Percentiles rank a stretch among this genome's conserved stretches.
These are phyloP conservation scores for Stercorarius parasiticus DNA, from an alignment of 2,113 vertebrate genomes.

Conservation along the genomic window DNA sequence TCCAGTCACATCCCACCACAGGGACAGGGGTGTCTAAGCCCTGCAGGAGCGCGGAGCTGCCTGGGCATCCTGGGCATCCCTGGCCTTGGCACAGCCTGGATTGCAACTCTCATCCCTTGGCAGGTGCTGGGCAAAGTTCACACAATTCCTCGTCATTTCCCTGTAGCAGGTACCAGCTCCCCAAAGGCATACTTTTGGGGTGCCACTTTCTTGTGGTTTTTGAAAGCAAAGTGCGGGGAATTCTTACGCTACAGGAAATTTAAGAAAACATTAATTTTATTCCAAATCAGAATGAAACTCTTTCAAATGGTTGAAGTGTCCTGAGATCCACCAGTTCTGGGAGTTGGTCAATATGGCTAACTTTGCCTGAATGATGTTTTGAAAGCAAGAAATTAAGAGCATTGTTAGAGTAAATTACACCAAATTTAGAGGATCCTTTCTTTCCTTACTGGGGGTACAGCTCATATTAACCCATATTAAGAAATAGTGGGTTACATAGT, in stretches of 20 bases:
- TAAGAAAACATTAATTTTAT: background rate
- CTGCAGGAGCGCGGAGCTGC: background rate
- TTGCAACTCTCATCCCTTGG: background rate
- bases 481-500: background rate
- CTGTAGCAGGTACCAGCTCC: background rate
- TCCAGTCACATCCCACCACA: fast-evolving
- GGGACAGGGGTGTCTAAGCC: background rate
- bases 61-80: background rate
- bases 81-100: background rate
- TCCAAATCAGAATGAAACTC: background rate
- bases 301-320: background rate
- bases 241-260: background rate
- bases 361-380: background rate
- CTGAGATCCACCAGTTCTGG: background rate
- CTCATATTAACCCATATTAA: background rate
- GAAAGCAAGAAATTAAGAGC: background rate
- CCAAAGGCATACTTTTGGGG: background rate
- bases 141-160: background rate
- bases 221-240: background rate
- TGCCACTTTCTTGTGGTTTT: background rate
- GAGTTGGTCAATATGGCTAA: background rate
- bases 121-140: background rate
- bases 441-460: background rate
- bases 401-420: background rate
- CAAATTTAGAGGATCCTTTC: background rate